Conservation (phyloP, 2,888 invertebrate species). For the Acrobasis repandana region DNA sequence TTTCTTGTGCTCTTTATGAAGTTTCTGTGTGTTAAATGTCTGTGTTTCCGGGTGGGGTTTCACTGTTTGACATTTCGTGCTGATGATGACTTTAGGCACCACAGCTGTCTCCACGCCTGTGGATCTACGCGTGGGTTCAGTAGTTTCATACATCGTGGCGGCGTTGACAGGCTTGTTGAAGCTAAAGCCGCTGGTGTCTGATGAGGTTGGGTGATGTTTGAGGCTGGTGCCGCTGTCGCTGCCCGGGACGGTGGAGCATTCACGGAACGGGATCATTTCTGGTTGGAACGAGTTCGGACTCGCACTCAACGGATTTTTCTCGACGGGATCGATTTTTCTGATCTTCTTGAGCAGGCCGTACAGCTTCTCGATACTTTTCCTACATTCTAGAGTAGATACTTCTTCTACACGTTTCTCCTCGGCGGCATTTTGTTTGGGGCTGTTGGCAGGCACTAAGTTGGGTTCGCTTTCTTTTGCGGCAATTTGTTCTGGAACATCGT, state of each 20-base stretch:
- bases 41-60: constrained; percentile 41
- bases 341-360: constrained; percentile 64
- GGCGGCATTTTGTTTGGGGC: constrained; percentile 38
- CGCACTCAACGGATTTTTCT: constrained; percentile 34
- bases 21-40: constrained; percentile 27
- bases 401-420: constrained; percentile 27
- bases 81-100: constrained; percentile 65
- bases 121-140: constrained; percentile 33
- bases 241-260: constrained; percentile 42
- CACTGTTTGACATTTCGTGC: constrained; percentile 46
- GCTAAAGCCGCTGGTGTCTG: constrained; percentile 55
- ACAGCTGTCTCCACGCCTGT: constrained; percentile 35
- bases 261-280: constrained; percentile 18
- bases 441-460: constrained; percentile 40
- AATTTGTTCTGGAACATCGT: not conserved
- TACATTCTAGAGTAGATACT: constrained; percentile 51
- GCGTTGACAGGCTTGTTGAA: constrained; percentile 44
- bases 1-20: constrained; percentile 46
- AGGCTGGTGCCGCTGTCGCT: constrained; percentile 66
- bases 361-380: constrained; percentile 70
- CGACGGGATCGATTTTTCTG: constrained; percentile 39
- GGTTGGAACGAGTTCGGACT: constrained; percentile 26
- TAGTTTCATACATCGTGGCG: constrained; percentile 13
- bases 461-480: constrained; percentile 24
- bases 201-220: constrained; percentile 55